These are phyloP conservation scores for Drosophila infuscata DNA, from an alignment of 2,888 invertebrate genomes.

Conservation along the genomic window DNA sequence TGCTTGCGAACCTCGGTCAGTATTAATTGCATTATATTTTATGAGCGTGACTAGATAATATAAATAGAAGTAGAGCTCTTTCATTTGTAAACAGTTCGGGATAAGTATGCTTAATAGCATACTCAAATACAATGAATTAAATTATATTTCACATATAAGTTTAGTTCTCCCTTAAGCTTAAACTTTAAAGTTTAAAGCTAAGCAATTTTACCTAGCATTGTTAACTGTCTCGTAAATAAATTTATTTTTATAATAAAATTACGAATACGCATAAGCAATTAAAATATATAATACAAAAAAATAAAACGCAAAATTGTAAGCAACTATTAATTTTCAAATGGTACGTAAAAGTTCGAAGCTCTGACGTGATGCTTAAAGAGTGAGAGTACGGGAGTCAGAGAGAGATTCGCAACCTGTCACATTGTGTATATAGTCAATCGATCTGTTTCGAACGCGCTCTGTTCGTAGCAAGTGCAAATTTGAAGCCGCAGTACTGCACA, in stretches of 20 bases:
- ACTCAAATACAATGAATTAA: neutral
- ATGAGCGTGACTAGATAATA: neutral
- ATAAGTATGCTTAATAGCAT: neutral
- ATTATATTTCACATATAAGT: neutral
- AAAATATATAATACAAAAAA: neutral
- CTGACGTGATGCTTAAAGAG: constrained; percentile 15
- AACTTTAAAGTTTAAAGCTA: neutral
- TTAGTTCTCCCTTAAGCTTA: neutral
- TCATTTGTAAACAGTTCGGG: neutral
- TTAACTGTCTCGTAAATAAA: constrained; percentile 2
- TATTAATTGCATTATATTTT: neutral
- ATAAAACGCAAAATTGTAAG: neutral
- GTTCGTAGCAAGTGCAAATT: constrained; percentile 76
- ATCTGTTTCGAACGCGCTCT: constrained; percentile 39
- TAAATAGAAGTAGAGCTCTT: neutral
- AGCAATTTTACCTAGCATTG: neutral
- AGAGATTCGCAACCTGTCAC: constrained; percentile 23
- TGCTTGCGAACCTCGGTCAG: neutral
- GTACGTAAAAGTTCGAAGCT: neutral
- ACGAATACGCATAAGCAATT: neutral
- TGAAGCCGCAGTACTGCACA: constrained; percentile 72
- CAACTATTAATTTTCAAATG: constrained; percentile 6
- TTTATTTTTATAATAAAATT: constrained; percentile 13
- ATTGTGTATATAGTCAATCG: constrained; percentile 25
- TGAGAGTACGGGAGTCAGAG: neutral